A percentile compares a stretch with the other conserved stretches of the same genome.
These are phyloP conservation scores for Pseudolycoriella hygida DNA, from an alignment of 2,888 invertebrate species.

Conservation along the genomic window DNA sequence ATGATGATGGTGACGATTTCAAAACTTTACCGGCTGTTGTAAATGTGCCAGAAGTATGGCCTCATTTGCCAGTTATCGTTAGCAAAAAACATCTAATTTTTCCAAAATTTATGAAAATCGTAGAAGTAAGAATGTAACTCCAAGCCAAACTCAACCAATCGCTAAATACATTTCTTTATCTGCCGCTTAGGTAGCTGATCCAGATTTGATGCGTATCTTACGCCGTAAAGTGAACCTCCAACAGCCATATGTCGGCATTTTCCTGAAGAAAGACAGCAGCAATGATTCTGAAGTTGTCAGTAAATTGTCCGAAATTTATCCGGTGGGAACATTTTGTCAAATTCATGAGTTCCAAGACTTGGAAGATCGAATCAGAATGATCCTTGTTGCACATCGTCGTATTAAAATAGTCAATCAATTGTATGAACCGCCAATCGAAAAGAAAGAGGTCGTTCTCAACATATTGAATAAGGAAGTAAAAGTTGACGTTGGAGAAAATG, in stretches of 20 bases:
- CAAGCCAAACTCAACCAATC: neutral
- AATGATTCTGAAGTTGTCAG: constrained; percentile 75
- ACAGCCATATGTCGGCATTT: constrained; percentile 94
- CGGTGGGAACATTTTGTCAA: constrained; percentile 91
- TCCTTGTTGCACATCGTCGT: constrained; percentile 87
- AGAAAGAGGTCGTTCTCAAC: constrained; percentile 2
- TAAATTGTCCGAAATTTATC: constrained; percentile 68
- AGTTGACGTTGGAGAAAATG: neutral
- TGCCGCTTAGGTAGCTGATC: constrained; percentile 55
- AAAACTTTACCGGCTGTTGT: constrained; percentile 61
- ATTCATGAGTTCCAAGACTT: constrained; percentile 95
- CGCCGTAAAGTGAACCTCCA: constrained; percentile 86
- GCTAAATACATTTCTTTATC: neutral
- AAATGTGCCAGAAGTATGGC: constrained; percentile 91
- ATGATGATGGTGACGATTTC: neutral
- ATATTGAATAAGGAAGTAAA: neutral
- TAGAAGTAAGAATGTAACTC: constrained; percentile 47
- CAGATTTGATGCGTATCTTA: constrained; percentile 71
- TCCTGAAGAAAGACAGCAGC: constrained; percentile 80
- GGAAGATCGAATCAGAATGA: constrained; percentile 74
- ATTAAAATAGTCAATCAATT: constrained; percentile 67
- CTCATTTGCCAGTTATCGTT: constrained; percentile 88
- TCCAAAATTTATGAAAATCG: constrained; percentile 92
- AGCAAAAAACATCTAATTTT: constrained; percentile 91
- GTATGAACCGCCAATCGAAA: constrained; percentile 40